A percentile compares a stretch with the other conserved stretches of the same genome.
These are phyloP conservation scores for Malthinus flaveolus DNA, from an alignment of 2,888 invertebrate species.

Conservation along the genomic window DNA sequence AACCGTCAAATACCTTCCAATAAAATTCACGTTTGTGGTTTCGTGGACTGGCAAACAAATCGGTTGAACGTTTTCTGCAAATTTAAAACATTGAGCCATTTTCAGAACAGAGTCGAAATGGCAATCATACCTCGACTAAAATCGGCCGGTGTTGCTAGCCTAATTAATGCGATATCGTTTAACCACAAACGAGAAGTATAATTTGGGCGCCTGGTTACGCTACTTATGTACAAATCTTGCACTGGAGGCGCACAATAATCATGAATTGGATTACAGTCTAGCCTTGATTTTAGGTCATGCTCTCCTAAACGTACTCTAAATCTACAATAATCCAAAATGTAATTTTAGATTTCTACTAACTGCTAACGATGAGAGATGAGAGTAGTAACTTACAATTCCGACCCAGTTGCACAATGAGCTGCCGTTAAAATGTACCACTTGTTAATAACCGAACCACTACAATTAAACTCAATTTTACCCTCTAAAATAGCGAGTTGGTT, in stretches of 20 bases:
- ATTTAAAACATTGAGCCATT: background rate
- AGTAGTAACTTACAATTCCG: background rate
- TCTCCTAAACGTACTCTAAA: background rate
- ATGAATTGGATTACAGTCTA: conserved; percentile 52
- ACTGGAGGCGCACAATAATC: conserved; percentile 50
- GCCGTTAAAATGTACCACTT: background rate
- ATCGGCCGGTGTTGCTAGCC: conserved; percentile 53
- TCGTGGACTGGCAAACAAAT: conserved; percentile 19
- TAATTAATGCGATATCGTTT: conserved; percentile 54
- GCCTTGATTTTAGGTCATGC: conserved; percentile 39
- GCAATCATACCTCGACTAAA: conserved; percentile 47
- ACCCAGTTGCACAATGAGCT: background rate
- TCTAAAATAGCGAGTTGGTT: too few species aligned
- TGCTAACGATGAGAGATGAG: background rate
- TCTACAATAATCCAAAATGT: background rate
- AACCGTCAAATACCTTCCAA: background rate
- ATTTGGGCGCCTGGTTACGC: conserved; percentile 47
- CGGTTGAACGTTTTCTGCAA: conserved; percentile 20
- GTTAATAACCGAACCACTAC: background rate
- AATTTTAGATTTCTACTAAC: background rate
- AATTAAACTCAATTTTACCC: background rate
- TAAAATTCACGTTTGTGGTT: background rate
- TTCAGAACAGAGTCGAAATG: background rate
- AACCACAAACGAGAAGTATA: conserved; percentile 43
- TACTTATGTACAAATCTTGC: conserved; percentile 49